phyloP scores from a whole-genome alignment of 2,797 vertebrate genomes.

The Acrocephalus scirpaceus region DNA sequence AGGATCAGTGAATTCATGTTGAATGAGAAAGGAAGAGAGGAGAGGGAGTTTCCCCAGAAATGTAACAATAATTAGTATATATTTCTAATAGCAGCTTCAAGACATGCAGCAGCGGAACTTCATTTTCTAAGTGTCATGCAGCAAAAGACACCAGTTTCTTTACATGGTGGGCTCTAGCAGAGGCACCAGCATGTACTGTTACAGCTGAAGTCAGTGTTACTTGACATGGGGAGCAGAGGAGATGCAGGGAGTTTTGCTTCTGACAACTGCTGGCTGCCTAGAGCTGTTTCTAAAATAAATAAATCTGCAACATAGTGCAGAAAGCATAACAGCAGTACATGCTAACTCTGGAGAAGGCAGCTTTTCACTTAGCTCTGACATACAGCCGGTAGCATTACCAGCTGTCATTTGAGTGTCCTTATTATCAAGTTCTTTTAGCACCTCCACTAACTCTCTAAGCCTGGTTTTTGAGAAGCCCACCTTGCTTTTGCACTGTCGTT shows the following conservation, averaged over 20 bases:
- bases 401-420: conserved; percentile 47
- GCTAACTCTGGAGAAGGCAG: not conserved
- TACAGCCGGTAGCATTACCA: not conserved
- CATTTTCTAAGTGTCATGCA: not conserved
- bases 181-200: not conserved
- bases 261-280: not conserved
- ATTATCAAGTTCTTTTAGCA: conserved; percentile 42
- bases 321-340: not conserved
- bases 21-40: not conserved
- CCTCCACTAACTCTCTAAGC: not conserved
- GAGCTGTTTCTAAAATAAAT: conserved; percentile 28
- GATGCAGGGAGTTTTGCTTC: not conserved
- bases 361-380: conserved; percentile 23
- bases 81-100: conserved; percentile 18
- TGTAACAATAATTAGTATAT: not conserved
- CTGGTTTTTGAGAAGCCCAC: conserved; percentile 28
- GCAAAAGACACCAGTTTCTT: not conserved
- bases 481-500: conserved; percentile 11
- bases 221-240: not conserved
- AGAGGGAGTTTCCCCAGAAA: not conserved
- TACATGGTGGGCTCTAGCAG: not conserved
- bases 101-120: not conserved
- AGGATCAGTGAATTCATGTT: not conserved
- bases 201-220: not conserved
- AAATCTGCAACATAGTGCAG: not conserved